These are phyloP conservation scores for Pristionchus fissidentatus DNA, from an alignment of 2,888 invertebrate genomes.

Conservation along the genomic window DNA sequence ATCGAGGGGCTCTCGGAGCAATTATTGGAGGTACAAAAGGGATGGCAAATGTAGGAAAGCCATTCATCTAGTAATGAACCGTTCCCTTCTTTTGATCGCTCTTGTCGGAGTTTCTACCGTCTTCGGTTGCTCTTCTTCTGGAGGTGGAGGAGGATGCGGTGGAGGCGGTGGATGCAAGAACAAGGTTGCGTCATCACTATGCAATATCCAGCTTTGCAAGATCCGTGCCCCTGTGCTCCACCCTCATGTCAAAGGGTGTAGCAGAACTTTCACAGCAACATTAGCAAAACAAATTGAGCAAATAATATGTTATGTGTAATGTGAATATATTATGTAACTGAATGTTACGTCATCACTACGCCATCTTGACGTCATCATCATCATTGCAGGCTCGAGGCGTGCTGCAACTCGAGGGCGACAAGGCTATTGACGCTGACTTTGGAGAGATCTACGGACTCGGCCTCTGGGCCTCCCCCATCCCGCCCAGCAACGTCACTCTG, in stretches of 20 bases:
- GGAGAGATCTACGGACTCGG: slow-evolving; percentile 10
- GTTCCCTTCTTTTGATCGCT: background rate
- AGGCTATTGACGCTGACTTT: slow-evolving; percentile 26
- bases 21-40: no score
- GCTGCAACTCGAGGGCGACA: slow-evolving; percentile 32
- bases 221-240: no score
- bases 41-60: no score
- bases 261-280: no score
- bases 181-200: background rate
- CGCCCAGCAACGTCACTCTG: slow-evolving; percentile 5
- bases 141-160: background rate
- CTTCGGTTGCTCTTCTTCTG: background rate
- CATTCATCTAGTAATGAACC: background rate
- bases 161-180: slow-evolving; percentile 20
- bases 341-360: no score
- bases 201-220: no score
- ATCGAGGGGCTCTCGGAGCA: no score
- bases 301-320: no score
- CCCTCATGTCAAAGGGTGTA: no score
- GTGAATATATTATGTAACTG: no score
- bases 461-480: background rate
- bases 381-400: slow-evolving; percentile 47
- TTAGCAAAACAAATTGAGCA: no score
- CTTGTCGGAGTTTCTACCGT: background rate
- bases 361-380: no score